Percentiles rank a stretch among this genome's conserved stretches.
Conservation (phyloP, 2,797 vertebrate species). For the Borostomias antarcticus region DNA sequence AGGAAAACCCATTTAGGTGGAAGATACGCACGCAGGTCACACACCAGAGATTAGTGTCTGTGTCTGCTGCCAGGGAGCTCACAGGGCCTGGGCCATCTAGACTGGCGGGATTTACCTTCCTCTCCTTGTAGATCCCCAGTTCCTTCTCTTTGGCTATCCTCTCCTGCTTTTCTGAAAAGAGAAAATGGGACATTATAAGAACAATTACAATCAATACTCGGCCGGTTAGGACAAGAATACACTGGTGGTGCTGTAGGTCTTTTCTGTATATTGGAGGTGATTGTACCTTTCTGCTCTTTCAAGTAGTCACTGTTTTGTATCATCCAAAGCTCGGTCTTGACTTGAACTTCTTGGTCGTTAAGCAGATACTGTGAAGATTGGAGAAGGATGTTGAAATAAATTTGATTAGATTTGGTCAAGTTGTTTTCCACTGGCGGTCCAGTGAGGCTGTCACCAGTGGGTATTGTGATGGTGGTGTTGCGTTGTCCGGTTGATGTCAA, state of each 20-base stretch:
- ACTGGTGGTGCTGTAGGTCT: too few species aligned
- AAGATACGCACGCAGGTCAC: conserved; percentile 8
- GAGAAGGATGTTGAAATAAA: background rate
- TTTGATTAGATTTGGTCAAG: background rate
- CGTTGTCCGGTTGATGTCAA: background rate
- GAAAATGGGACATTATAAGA: conserved; percentile 43
- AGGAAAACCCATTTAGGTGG: conserved; percentile 9
- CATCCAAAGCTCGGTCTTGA: conserved; percentile 96
- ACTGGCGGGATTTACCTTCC: conserved; percentile 79
- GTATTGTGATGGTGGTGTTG: background rate
- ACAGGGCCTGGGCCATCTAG: background rate
- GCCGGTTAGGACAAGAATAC: too few species aligned
- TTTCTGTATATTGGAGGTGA: background rate
- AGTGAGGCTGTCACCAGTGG: background rate
- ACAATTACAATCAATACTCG: too few species aligned
- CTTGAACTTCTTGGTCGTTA: conserved; percentile 85
- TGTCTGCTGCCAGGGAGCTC: background rate
- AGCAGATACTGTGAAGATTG: conserved; percentile 87
- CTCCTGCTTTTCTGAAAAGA: conserved; percentile 90
- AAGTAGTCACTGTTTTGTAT: conserved; percentile 93
- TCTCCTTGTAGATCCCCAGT: conserved; percentile 95
- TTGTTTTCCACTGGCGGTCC: background rate
- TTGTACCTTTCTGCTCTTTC: conserved; percentile 90
- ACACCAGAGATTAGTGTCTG: background rate
- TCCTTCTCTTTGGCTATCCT: conserved; percentile 94